Evolutionary conservation across 2,797 vertebrate species (phyloP).

Genomic region (Gouania willdenowi): DNA sequence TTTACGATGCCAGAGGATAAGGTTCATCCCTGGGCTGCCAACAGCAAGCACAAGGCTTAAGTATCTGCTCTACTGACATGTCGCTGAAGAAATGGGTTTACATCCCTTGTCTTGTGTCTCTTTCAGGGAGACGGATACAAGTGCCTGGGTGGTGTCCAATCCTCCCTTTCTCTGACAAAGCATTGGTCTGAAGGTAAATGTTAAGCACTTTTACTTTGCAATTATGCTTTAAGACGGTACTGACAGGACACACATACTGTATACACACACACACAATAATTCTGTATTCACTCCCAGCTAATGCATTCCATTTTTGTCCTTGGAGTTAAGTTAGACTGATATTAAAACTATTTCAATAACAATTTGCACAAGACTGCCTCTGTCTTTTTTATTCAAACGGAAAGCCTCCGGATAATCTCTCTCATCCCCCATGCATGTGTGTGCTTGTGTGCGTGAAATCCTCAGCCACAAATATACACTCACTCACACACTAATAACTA

Average conservation of each 20-base stretch:
- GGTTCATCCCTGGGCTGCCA: conserved; percentile 44
- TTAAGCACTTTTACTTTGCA: conserved; percentile 36
- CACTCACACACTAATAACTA: conserved; percentile 64
- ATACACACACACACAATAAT: conserved; percentile 27
- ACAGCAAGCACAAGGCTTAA: conserved; percentile 54
- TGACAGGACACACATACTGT: no score
- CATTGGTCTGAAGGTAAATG: conserved; percentile 47
- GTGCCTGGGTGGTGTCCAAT: conserved; percentile 26
- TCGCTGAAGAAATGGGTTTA: conserved; percentile 61
- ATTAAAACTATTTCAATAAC: conserved; percentile 59
- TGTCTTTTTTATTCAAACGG: conserved; percentile 65
- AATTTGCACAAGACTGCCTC: conserved; percentile 62
- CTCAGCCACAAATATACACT: conserved; percentile 4
- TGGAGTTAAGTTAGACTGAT: conserved; percentile 42
- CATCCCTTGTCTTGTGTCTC: conserved; percentile 25
- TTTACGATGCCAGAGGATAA: conserved; percentile 29
- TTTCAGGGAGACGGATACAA: conserved; percentile 16
- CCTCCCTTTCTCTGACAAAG: conserved; percentile 15
- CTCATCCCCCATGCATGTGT: conserved; percentile 13
- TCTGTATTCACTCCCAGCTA: conserved; percentile 22
- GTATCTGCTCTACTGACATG: conserved; percentile 53
- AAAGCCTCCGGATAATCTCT: conserved; percentile 49
- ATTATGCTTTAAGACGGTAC: conserved; percentile 31
- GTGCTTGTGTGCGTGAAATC: background rate
- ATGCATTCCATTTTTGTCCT: conserved; percentile 38